These are phyloP conservation scores for Ochlodes sylvanus DNA, from an alignment of 2,888 invertebrate genomes.

Conservation along the genomic window DNA sequence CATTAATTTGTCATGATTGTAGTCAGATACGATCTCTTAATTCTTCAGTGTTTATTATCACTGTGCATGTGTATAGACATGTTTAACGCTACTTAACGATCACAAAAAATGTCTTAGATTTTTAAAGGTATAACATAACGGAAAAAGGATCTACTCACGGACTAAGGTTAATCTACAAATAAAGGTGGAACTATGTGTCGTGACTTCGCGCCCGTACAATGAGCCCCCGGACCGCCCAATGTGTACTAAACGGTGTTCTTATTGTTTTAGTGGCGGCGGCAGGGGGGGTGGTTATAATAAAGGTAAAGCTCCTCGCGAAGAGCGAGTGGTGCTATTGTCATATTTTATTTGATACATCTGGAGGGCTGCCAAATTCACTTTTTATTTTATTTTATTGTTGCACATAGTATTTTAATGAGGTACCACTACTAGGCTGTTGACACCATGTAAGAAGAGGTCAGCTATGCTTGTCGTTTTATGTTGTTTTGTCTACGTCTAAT, in stretches of 20 bases:
- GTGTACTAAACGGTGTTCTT: constrained; percentile 91
- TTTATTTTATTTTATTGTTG: constrained; percentile 41
- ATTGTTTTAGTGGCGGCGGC: constrained; percentile 97
- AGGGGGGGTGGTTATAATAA: constrained; percentile 98
- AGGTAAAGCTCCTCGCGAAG: constrained; percentile 95
- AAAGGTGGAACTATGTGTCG: constrained; percentile 81
- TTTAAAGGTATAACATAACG: constrained; percentile 81
- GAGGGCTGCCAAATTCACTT: constrained; percentile 79
- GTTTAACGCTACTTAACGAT: constrained; percentile 29
- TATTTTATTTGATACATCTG: constrained; percentile 77
- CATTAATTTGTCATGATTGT: constrained; percentile 3
- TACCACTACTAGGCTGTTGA: constrained; percentile 60
- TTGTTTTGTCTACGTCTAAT: neutral
- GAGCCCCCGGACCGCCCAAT: constrained; percentile 85
- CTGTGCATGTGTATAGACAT: constrained; percentile 34
- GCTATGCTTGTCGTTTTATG: neutral
- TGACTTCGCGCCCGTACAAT: constrained; percentile 84
- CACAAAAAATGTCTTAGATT: constrained; percentile 69
- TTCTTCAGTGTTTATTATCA: constrained; percentile 19
- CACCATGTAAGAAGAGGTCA: constrained; percentile 48
- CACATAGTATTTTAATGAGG: constrained; percentile 36
- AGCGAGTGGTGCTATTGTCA: constrained; percentile 91
- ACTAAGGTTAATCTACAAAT: constrained; percentile 79
- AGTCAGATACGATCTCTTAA: constrained; percentile 1
- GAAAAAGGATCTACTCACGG: constrained; percentile 84